Conservation (phyloP, 2,797 vertebrate genomes). For the Antrozous pallidus region DNA sequence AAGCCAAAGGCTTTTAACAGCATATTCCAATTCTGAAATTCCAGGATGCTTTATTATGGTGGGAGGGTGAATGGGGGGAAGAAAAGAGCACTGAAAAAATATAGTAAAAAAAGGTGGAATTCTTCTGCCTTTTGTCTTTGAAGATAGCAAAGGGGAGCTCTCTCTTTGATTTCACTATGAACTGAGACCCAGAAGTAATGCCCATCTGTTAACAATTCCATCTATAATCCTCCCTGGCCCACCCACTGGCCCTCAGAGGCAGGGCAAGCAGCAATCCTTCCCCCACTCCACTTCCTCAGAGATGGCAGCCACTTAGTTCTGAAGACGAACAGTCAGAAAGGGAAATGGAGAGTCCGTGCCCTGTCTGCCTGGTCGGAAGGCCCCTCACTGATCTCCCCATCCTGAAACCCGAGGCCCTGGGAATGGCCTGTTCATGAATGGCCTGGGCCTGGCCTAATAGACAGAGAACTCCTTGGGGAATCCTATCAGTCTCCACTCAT, state of each 20-base stretch:
- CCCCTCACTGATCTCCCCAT: not conserved
- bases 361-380: not conserved
- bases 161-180: not conserved
- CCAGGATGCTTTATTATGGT: not conserved
- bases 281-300: not conserved
- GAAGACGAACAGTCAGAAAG: not conserved
- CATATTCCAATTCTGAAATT: not conserved
- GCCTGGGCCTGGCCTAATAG: not conserved
- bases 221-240: not conserved
- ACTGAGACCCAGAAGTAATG: not conserved
- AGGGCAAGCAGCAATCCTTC: not conserved
- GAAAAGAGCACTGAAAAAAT: not conserved
- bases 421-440: not conserved
- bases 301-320: not conserved
- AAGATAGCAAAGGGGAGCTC: not conserved
- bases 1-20: not conserved
- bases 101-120: not conserved
- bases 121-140: not conserved
- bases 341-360: not conserved
- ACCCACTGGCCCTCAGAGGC: not conserved
- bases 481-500: not conserved
- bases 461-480: not conserved
- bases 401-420: constrained; percentile 49
- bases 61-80: accelerated
- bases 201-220: not conserved